These are phyloP conservation scores for Erebia ligea DNA, from an alignment of 2,888 invertebrate species.

Conservation along the genomic window DNA sequence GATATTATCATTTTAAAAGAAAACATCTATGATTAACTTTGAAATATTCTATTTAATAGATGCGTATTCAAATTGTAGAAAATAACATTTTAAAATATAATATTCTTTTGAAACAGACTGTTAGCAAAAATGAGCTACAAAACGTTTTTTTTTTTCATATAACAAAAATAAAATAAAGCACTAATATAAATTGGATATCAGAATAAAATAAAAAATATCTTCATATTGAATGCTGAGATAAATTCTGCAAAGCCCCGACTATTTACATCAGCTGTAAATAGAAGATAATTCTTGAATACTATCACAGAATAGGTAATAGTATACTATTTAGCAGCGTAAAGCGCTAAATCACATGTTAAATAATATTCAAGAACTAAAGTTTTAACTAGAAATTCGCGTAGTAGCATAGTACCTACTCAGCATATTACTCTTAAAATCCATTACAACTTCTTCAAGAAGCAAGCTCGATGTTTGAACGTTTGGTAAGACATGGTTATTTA, in stretches of 20 bases:
- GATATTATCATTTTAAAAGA: not conserved
- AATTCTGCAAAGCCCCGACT: too few relatives aligned
- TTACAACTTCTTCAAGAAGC: slow-evolving; percentile 35
- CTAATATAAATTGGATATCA: too few relatives aligned
- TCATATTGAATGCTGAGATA: too few relatives aligned
- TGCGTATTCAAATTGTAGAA: too few relatives aligned
- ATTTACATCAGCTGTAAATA: too few relatives aligned
- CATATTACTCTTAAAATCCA: slow-evolving; percentile 31
- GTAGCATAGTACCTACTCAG: not conserved
- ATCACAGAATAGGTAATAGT: too few relatives aligned
- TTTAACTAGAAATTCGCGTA: not conserved
- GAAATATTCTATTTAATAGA: too few relatives aligned
- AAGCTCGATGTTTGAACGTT: slow-evolving; percentile 34
- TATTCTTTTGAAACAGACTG: too few relatives aligned
- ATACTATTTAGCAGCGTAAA: not conserved
- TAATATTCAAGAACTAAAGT: not conserved
- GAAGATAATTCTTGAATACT: too few relatives aligned
- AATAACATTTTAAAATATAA: too few relatives aligned
- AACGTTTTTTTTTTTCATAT: not conserved
- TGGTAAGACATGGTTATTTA: slow-evolving; percentile 56
- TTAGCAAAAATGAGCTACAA: not conserved
- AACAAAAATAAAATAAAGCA: too few relatives aligned
- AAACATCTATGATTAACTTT: not conserved
- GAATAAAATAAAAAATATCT: too few relatives aligned
- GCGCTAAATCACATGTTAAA: not conserved